A percentile compares a stretch with the other conserved stretches of the same genome.
phyloP scores from a whole-genome alignment of 1,140 invertebrate species.

The Brachystomella parvula region DNA sequence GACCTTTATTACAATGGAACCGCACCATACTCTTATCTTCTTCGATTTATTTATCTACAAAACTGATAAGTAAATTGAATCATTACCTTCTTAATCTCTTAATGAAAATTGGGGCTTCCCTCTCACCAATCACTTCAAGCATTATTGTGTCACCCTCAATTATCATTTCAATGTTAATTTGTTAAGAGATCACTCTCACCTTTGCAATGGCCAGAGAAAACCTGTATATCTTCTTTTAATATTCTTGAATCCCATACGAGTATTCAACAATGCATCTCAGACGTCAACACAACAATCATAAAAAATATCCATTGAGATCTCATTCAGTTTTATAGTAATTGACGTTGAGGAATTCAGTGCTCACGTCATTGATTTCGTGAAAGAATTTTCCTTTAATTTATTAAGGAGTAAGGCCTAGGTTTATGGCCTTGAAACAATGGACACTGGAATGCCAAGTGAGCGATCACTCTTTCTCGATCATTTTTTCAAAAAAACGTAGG shows the following conservation, averaged over 20 bases:
- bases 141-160: background rate
- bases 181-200: background rate
- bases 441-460: too few species aligned
- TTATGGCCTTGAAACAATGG: too few species aligned
- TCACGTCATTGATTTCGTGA: background rate
- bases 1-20: background rate
- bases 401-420: too few species aligned
- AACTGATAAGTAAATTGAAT: conserved; percentile 2
- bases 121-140: background rate
- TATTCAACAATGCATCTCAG: background rate
- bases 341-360: too few species aligned
- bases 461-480: too few species aligned
- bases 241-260: background rate
- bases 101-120: background rate
- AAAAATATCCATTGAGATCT: background rate
- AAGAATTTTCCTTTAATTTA: too few species aligned
- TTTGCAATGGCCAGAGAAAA: background rate
- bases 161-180: background rate
- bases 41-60: background rate
- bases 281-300: background rate
- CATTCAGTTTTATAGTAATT: background rate
- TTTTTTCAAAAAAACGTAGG: too few species aligned
- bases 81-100: background rate
- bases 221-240: background rate
- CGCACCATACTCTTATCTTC: background rate